Evolutionary conservation across 2,888 invertebrate genomes (phyloP).

Genomic region (Heliconius sara): DNA sequence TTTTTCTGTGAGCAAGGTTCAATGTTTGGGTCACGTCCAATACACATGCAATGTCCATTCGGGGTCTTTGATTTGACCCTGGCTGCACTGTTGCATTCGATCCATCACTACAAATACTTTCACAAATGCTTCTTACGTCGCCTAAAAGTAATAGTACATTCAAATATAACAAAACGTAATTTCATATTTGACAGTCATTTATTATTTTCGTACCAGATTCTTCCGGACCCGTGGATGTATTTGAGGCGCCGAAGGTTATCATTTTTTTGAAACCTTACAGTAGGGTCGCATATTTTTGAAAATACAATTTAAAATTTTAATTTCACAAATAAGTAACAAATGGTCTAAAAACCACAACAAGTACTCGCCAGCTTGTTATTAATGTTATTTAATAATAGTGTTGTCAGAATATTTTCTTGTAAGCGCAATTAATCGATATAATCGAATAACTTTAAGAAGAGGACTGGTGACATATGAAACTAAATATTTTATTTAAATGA

Average conservation of each 20-base stretch:
- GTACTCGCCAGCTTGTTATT: conserved; percentile 68
- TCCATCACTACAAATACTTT: conserved; percentile 82
- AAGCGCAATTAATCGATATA: not conserved
- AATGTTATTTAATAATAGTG: conserved; percentile 80
- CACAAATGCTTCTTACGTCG: conserved; percentile 81
- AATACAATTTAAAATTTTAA: conserved; percentile 49
- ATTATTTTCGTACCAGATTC: conserved; percentile 68
- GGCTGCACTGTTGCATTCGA: conserved; percentile 80
- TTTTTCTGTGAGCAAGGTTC: conserved; percentile 89
- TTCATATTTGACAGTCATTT: conserved; percentile 35
- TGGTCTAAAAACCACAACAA: conserved; percentile 52
- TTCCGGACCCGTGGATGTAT: conserved; percentile 71
- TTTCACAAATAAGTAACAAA: conserved; percentile 63
- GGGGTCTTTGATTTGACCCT: conserved; percentile 80
- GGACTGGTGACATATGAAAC: too few species aligned
- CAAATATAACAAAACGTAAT: conserved; percentile 47
- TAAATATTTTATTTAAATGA: too few species aligned
- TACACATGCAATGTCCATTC: conserved; percentile 95
- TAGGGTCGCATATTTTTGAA: conserved; percentile 71
- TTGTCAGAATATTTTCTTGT: conserved; percentile 50
- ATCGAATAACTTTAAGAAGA: not conserved
- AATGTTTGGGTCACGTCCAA: conserved; percentile 90
- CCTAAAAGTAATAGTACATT: conserved; percentile 59
- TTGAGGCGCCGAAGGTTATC: conserved; percentile 78
- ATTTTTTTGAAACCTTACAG: conserved; percentile 71